Base-by-base conservation (phyloP, 2,888 invertebrate species). In the Diplazon laetatorius region DNA sequence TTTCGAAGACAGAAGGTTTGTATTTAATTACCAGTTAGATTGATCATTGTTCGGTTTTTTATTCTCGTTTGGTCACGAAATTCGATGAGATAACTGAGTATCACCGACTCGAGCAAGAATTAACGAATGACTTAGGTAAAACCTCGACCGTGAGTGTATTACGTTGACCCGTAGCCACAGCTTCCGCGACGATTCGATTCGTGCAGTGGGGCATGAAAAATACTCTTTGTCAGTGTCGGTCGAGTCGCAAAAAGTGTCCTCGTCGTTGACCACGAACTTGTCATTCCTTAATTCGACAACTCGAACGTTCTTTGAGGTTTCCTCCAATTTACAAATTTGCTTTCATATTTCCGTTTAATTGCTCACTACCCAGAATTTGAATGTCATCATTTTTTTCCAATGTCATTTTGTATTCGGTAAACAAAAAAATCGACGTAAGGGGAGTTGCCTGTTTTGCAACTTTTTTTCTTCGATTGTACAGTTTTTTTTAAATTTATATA, bases 111-210 rank as follows among this genome's bases (percentile, higher is more conserved):
- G 14, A 39, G 62, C 16, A 9, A 9, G 25, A 20, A 12, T 20
- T 39, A 44, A 42, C 20, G 37, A 42, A 46, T 16, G n/a, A 60
- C 59, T 74, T 68, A 52, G 22, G 10, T n/a, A 35, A 44, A 60
- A 69, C 76, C 80, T 78, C 74, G 81, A 52, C 78, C 80, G 59
- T 82, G 81, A 68, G 70, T 71, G 73, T 78, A 76, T 30, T 75
- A 77, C 74, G 57, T 78, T 74, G 65, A 75, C 50, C 59, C 59
- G 20, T 52, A 12, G 44, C 25, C 39, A 22, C 35, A 12, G 35
- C 63, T 77, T 73, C 69, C 73, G 46, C 14, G 35, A 46, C 30
- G 48, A 73, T 63, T 35, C 42, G 16, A 48, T 5, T 30, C n/a
- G 6, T 20, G 30, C 46, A 0, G 9, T 22, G 14, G 35, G 70